phyloP scores from a whole-genome alignment of 2,113 vertebrate species.

The Monarcha castaneiventris region DNA sequence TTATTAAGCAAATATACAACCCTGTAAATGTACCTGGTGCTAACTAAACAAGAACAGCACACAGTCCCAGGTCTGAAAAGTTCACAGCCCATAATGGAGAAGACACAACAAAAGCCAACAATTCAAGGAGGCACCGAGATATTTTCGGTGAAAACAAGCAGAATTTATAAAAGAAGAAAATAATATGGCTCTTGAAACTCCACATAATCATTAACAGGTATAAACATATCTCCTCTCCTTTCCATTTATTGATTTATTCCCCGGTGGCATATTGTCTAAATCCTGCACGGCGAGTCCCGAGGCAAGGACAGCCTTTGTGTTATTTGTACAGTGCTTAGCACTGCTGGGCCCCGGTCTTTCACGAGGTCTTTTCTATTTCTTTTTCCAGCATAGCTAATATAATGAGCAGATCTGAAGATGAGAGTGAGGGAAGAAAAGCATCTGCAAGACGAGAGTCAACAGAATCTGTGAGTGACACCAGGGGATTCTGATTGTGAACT shows the following conservation, averaged over 20 bases:
- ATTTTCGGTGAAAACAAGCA: background rate
- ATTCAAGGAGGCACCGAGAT: background rate
- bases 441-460: constrained; percentile 28
- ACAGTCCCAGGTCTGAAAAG: background rate
- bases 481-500: background rate
- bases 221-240: constrained; percentile 32
- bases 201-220: constrained; percentile 41
- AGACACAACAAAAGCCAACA: background rate
- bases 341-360: background rate
- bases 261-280: constrained; percentile 26
- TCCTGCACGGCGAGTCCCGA: background rate
- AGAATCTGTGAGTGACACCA: constrained; percentile 8
- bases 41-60: constrained; percentile 36
- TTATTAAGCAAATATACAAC: constrained; percentile 64
- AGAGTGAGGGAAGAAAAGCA: background rate
- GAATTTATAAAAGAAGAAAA: constrained; percentile 10
- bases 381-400: constrained; percentile 6
- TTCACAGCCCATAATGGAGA: background rate
- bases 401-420: background rate
- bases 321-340: constrained; percentile 55
- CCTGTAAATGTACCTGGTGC: constrained; percentile 40
- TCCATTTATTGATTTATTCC: constrained; percentile 48
- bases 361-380: background rate
- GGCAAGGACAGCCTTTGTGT: constrained; percentile 60
- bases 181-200: background rate